Conservation (phyloP, 2,888 invertebrate species). For the Drosophila ezoana region DNA sequence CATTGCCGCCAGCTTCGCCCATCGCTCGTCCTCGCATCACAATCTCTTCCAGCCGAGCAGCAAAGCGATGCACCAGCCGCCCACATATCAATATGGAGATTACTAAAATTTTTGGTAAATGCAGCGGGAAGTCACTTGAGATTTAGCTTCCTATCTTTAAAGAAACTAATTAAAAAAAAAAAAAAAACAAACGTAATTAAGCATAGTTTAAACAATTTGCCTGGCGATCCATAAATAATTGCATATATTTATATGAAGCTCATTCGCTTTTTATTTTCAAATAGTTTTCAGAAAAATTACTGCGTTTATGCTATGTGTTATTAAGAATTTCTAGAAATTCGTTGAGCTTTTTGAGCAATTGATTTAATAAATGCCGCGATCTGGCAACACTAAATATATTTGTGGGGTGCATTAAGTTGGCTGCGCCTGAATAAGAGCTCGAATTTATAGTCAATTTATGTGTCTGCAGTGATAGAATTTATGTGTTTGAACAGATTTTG, state of each 20-base stretch:
- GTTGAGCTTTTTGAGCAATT: not conserved
- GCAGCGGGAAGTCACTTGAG: constrained; percentile 13
- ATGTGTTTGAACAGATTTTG: not conserved
- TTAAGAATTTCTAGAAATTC: not conserved
- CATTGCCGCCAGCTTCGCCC: constrained; percentile 55
- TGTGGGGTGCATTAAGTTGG: constrained; percentile 16
- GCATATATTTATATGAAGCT: constrained; percentile 36
- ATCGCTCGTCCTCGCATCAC: constrained; percentile 88
- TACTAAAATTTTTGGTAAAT: constrained; percentile 76
- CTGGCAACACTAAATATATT: constrained; percentile 2
- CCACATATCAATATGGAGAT: constrained; percentile 85
- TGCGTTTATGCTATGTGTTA: constrained; percentile 14
- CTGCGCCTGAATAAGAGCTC: constrained; percentile 11
- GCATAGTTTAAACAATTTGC: constrained; percentile 38
- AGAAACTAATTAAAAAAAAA: no score
- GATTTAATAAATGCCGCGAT: not conserved
- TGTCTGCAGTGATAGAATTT: no score
- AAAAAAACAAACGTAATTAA: constrained; percentile 28
- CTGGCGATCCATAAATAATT: constrained; percentile 35
- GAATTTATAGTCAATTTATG: not conserved
- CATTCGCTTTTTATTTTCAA: not conserved
- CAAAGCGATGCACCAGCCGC: constrained; percentile 56
- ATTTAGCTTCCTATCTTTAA: constrained; percentile 10
- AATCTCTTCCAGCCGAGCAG: constrained; percentile 86
- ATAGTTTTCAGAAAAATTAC: not conserved